Base-by-base conservation (phyloP, 2,888 invertebrate species). In the Eupithecia inturbata region DNA sequence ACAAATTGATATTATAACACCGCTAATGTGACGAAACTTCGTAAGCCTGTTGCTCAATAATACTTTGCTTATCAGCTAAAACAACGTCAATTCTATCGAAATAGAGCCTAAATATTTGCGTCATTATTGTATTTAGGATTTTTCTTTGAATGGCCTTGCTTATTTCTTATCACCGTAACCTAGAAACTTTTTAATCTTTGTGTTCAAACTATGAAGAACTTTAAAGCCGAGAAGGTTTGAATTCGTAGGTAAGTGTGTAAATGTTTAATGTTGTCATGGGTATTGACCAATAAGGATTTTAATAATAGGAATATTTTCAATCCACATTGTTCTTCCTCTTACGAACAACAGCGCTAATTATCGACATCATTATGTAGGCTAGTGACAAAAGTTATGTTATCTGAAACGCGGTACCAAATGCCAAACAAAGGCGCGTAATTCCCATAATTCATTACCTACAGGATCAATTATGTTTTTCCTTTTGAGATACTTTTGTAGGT, bases 1-100 rank as follows among this genome's bases (percentile, higher is more conserved):
- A 92, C 87, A 92, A 93, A 92, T 93, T 93, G 92, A 92, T 90
- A 92, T 90, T 89, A 91, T 91, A 92, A 91, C 90, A 82, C 85
- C 79, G 80, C 84, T 86, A 84, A 87, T 86, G 88, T 91, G 89
- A 90, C 88, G 90, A 89, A 88, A 91, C 85, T 82, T 83, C 82
- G 84, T 84, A 85, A 88, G 87, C 82, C 83, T 81, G 87, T 89
- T 88, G 88, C 88, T 87, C 88, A 89, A 89, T 83, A 84, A 82
- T 81, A 82, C 82, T 82, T 92, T 7, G 10, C 36, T 36, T 93
- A 92, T 93, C 92, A 84, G 80, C 79, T 77, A 82, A 81, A 87
- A 85, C 87, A 88, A 89, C 89, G 92, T 91, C 91, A 89, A 83
- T 84, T 83, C 78, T 80, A 83, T 83, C 76, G 80, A 85, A 85